Conservation (phyloP, 1,140 invertebrate species). For the Panagrolaimus sp. region DNA sequence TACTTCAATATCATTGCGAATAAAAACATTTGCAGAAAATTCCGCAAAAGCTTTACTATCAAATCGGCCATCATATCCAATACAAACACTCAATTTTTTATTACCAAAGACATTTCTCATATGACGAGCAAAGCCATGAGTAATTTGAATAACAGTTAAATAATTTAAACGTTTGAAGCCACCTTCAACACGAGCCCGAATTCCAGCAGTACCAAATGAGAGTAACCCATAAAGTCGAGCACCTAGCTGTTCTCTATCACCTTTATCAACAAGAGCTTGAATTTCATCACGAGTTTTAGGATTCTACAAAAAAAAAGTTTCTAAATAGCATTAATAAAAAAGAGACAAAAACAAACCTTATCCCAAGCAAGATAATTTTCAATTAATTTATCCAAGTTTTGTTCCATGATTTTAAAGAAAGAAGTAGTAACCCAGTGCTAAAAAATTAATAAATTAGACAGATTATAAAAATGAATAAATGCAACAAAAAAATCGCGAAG, state of each 20-base stretch:
- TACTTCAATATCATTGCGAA: slow-evolving; percentile 72
- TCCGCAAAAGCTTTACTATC: slow-evolving; percentile 89
- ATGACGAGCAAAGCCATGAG: slow-evolving; percentile 81
- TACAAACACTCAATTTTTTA: slow-evolving; percentile 69
- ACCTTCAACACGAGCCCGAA: slow-evolving; percentile 81
- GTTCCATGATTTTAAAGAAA: neutral
- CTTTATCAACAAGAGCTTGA: slow-evolving; percentile 60
- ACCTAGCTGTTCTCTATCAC: slow-evolving; percentile 63
- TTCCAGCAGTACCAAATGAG: slow-evolving; percentile 71
- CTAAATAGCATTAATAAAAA: no score
- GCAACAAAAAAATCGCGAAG: neutral
- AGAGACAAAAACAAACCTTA: slow-evolving; percentile 58
- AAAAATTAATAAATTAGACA: neutral
- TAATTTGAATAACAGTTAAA: slow-evolving; percentile 89
- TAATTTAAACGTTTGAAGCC: slow-evolving; percentile 94
- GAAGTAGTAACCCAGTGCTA: no score
- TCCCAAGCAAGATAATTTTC: slow-evolving; percentile 68
- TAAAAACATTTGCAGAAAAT: slow-evolving; percentile 76
- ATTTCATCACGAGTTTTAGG: slow-evolving; percentile 62
- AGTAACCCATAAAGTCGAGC: slow-evolving; percentile 59
- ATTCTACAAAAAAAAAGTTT: slow-evolving; percentile 63
- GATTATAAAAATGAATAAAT: neutral
- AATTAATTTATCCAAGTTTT: slow-evolving; percentile 63
- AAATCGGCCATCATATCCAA: slow-evolving; percentile 90
- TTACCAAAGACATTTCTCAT: slow-evolving; percentile 61